Percentiles rank a stretch among this genome's conserved stretches.
phyloP scores from a whole-genome alignment of 1,140 invertebrate species.

The Diorhabda carinulata region DNA sequence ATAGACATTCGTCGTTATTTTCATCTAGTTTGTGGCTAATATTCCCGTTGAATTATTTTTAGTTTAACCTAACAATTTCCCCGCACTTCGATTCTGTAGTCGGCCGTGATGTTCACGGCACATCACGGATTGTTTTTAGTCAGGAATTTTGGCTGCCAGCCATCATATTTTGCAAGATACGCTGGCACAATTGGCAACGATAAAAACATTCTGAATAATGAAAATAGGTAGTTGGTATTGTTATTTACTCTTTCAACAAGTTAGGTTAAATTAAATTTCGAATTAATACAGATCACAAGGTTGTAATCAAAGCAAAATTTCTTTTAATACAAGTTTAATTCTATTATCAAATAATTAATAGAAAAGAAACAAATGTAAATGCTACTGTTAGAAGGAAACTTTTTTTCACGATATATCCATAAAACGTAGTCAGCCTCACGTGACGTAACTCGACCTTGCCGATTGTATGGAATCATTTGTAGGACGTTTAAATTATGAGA shows the following conservation, averaged over 20 bases:
- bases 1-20: background rate
- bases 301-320: too few species aligned
- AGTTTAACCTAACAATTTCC: background rate
- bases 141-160: slow-evolving; percentile 19
- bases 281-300: too few species aligned
- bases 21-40: background rate
- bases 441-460: slow-evolving; percentile 29
- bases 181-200: slow-evolving; percentile 29
- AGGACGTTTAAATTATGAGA: slow-evolving; percentile 27
- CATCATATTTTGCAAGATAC: slow-evolving; percentile 20
- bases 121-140: slow-evolving; percentile 9
- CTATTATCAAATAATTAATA: too few species aligned
- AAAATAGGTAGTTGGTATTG: slow-evolving; percentile 1
- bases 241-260: background rate
- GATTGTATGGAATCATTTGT: slow-evolving; percentile 30
- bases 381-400: background rate
- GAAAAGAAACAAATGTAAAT: background rate
- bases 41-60: background rate
- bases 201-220: slow-evolving; percentile 3
- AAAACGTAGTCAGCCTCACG: background rate
- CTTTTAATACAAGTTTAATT: too few species aligned
- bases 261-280: too few species aligned
- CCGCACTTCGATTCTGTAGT: background rate
- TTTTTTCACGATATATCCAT: background rate
- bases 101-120: slow-evolving; percentile 5